phyloP scores from a whole-genome alignment of 2,797 vertebrate genomes.

The Syngnathus acus region DNA sequence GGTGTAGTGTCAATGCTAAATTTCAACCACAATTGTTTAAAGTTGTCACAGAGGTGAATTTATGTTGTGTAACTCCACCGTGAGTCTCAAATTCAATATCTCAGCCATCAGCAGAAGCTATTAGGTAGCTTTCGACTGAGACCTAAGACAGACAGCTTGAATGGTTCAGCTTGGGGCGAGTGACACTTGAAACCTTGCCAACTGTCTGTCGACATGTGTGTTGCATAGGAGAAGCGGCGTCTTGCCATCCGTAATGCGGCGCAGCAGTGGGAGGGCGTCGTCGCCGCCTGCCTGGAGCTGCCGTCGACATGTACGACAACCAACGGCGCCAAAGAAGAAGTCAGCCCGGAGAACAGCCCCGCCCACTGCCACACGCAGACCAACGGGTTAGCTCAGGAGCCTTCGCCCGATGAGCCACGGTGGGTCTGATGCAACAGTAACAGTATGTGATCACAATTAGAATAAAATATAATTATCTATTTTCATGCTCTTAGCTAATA shows the following conservation, averaged over 20 bases:
- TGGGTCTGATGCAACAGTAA: conserved; percentile 29
- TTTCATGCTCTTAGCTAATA: neutral
- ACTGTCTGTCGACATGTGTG: conserved; percentile 18
- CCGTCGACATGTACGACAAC: conserved; percentile 48
- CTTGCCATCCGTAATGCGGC: conserved; percentile 88
- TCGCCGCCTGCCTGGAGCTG: conserved; percentile 61
- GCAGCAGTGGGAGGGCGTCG: conserved; percentile 82
- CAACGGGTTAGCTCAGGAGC: conserved; percentile 71
- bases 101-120: conserved; percentile 8
- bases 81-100: neutral
- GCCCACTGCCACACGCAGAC: conserved; percentile 74
- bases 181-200: conserved; percentile 32
- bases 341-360: conserved; percentile 75
- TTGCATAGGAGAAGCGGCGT: conserved; percentile 81
- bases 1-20: conserved; percentile 29
- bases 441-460: too few relatives aligned
- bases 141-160: conserved; percentile 8
- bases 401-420: conserved; percentile 84
- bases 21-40: conserved; percentile 13
- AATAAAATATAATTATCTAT: too few relatives aligned
- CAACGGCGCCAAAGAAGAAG: conserved; percentile 72
- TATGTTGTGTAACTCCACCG: neutral
- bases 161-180: conserved; percentile 12
- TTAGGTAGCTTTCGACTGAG: conserved; percentile 9
- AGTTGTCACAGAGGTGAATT: conserved; percentile 6